Percentiles rank a stretch among this genome's conserved stretches.
phyloP scores from a whole-genome alignment of 1,140 invertebrate genomes.

The Helicoverpa zea region DNA sequence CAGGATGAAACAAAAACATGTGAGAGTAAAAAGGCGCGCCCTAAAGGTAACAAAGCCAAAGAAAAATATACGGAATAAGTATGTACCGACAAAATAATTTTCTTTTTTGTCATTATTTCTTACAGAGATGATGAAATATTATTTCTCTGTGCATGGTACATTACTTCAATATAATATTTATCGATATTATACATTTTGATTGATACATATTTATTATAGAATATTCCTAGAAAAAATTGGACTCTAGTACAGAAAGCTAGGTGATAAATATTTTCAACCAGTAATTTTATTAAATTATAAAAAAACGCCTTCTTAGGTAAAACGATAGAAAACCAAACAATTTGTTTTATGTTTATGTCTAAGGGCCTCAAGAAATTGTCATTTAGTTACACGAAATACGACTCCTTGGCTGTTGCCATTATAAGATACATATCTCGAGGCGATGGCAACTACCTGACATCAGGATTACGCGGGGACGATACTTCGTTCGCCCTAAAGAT shows the following conservation, averaged over 20 bases:
- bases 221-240: no score
- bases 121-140: neutral
- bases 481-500: neutral
- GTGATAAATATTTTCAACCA: no score
- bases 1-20: no score
- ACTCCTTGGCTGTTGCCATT: neutral
- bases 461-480: neutral
- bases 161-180: neutral
- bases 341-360: neutral
- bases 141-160: neutral
- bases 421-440: slow-evolving; percentile 1
- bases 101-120: neutral
- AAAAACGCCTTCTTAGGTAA: no score
- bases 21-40: no score
- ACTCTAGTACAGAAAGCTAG: no score
- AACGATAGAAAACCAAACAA: neutral
- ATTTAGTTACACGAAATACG: neutral
- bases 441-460: neutral
- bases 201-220: no score
- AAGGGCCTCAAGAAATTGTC: neutral
- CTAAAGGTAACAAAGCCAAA: no score
- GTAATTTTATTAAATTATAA: no score
- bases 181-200: no score
- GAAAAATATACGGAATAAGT: no score
- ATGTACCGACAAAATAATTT: neutral